phyloP scores from a whole-genome alignment of 2,888 invertebrate genomes.

The Brachyopa scutellaris region DNA sequence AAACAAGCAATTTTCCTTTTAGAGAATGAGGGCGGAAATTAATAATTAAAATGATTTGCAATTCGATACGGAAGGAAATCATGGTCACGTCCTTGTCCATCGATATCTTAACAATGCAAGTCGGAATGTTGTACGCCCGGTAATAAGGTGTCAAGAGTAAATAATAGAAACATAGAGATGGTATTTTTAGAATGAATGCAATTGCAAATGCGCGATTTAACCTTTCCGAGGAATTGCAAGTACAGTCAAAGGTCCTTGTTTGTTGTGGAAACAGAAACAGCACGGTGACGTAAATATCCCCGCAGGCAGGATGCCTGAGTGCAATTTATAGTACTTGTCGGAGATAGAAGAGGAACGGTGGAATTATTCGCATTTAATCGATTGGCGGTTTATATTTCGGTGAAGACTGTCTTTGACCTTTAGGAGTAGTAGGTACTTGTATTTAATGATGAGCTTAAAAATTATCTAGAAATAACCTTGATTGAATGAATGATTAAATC shows the following conservation, averaged over 20 bases:
- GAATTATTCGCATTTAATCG: too few species aligned
- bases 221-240: too few species aligned
- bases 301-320: background rate
- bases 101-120: background rate
- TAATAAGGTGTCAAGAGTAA: conserved; percentile 4
- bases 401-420: too few species aligned
- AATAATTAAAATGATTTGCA: conserved; percentile 31
- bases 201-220: too few species aligned
- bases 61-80: too few species aligned
- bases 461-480: too few species aligned
- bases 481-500: too few species aligned
- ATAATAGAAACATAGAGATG: background rate
- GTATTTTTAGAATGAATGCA: background rate
- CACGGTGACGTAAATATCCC: background rate
- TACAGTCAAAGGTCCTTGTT: too few species aligned
- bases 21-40: conserved; percentile 3
- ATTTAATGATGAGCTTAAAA: too few species aligned
- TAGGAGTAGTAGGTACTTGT: too few species aligned
- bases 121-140: background rate
- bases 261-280: background rate
- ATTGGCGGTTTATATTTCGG: too few species aligned
- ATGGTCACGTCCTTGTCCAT: background rate
- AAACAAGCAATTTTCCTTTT: background rate
- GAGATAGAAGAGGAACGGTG: too few species aligned
- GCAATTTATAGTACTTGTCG: background rate